phyloP scores from a whole-genome alignment of 2,113 vertebrate genomes.

The Arothron firmamentum region DNA sequence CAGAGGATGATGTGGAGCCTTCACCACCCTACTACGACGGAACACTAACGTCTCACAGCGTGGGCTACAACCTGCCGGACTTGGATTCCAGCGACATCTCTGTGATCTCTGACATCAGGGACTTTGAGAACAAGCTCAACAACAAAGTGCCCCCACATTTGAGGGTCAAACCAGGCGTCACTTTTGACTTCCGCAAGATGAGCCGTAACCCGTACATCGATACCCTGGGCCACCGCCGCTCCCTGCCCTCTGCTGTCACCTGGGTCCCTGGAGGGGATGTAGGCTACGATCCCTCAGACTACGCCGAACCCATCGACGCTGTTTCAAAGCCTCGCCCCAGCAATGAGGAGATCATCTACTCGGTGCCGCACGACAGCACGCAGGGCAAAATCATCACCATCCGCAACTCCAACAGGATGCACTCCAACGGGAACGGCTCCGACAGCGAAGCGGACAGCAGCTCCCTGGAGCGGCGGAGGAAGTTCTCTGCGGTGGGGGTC shows the following conservation, averaged over 20 bases:
- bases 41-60: slow-evolving; percentile 76
- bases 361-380: slow-evolving; percentile 95
- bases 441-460: slow-evolving; percentile 93
- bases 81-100: slow-evolving; percentile 85
- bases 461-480: slow-evolving; percentile 86
- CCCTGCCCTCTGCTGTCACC: slow-evolving; percentile 80
- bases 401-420: slow-evolving; percentile 89
- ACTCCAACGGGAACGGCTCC: slow-evolving; percentile 90
- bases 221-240: slow-evolving; percentile 79
- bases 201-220: slow-evolving; percentile 83
- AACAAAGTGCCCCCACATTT: slow-evolving; percentile 87
- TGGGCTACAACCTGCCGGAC: slow-evolving; percentile 85
- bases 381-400: slow-evolving; percentile 98
- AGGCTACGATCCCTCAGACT: slow-evolving; percentile 92
- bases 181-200: slow-evolving; percentile 84
- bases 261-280: slow-evolving; percentile 83
- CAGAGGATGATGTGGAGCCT: slow-evolving; percentile 87
- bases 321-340: slow-evolving; percentile 87
- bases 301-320: slow-evolving; percentile 91
- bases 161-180: slow-evolving; percentile 88
- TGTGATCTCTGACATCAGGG: slow-evolving; percentile 81
- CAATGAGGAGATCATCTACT: slow-evolving; percentile 97
- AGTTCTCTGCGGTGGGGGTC: slow-evolving; percentile 72
- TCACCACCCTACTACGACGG: slow-evolving; percentile 81
- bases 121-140: slow-evolving; percentile 89